Base-by-base conservation (phyloP, 2,113 vertebrate genomes). In the Catharus bicknelli region DNA sequence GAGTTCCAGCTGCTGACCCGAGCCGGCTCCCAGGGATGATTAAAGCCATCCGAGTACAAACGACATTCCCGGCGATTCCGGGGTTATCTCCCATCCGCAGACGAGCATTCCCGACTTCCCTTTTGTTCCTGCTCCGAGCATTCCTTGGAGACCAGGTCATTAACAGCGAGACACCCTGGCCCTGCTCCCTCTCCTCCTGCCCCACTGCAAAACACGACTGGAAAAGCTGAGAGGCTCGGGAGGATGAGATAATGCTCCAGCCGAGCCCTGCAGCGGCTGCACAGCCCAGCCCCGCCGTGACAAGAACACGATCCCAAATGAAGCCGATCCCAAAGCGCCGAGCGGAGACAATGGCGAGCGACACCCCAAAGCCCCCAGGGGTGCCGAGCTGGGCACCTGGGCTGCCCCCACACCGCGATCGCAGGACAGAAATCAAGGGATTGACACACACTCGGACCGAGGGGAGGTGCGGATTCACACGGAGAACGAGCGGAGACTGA, bases 381-480 rank as follows among this genome's bases (percentile, higher is more conserved):
- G 13, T 4, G 7, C 42, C 34, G 19, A 8, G 38, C 61, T 11
- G 8, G 6, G 11, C 48, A 8, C 12, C 30, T 1, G 42, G 48
- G 19, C 13, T 2, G 51, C 42, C 11, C 38, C 10, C 9, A 12
- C 0, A 2, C 27, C 21, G 11, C 1, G 5, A 25, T n/a, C 4
- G 8, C 34, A 3, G 12, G 9, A 17, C 9, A 3, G 18, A 29
- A 21, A 20, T 1, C 30, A 0, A 8, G 1, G 84, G 16, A 50
- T 0, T 3, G 21, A 1, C 1, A 10, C 5, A 3, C 3, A 2
- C 0, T 9, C 3, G 2, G 43, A n/a, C 0, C 4, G 3, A 36
- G 26, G 2, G 3, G 0, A 32, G 72, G 16, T 0, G 32, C 8
- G 81, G 72, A 25, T 40, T 4, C 8, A 1, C 25, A 10, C 0